Conservation (phyloP, 2,888 invertebrate species). For the Diaperis boleti region DNA sequence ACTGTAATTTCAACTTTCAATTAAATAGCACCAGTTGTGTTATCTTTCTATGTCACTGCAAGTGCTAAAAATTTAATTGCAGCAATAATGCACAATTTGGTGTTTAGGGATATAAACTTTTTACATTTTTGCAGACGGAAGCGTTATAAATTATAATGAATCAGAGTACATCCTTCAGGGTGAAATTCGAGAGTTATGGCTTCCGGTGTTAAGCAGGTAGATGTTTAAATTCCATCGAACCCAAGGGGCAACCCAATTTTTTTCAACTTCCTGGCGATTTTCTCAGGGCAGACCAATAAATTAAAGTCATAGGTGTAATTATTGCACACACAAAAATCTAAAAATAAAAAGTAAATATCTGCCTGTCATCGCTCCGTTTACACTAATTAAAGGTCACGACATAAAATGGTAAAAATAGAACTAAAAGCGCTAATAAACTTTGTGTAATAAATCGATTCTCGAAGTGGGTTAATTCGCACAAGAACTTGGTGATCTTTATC, state of each 20-base stretch:
- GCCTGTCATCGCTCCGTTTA: constrained; percentile 13
- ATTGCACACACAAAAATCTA: constrained; percentile 7
- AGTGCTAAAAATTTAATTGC: constrained; percentile 8
- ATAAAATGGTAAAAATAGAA: constrained; percentile 28
- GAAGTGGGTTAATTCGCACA: constrained; percentile 38
- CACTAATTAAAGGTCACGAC: constrained; percentile 31
- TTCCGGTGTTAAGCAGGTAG: constrained; percentile 2
- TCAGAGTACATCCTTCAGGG: background rate
- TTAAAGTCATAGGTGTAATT: constrained; percentile 9
- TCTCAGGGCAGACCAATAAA: constrained; percentile 13
- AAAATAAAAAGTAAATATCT: background rate
- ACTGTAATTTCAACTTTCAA: constrained; percentile 10
- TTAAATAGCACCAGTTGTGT: constrained; percentile 10
- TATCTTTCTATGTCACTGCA: constrained; percentile 8
- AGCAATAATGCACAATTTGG: too few relatives aligned
- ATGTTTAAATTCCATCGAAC: background rate
- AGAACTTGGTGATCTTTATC: constrained; percentile 34
- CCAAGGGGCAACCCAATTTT: background rate
- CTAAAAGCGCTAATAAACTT: constrained; percentile 29
- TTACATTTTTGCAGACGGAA: constrained; percentile 8
- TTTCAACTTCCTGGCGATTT: background rate
- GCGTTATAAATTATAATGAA: constrained; percentile 5
- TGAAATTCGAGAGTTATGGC: background rate
- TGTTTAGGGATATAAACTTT: too few relatives aligned
- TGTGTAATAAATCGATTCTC: constrained; percentile 5